phyloP scores from a whole-genome alignment of 2,797 vertebrate species.

The Leptoclinus maculatus region DNA sequence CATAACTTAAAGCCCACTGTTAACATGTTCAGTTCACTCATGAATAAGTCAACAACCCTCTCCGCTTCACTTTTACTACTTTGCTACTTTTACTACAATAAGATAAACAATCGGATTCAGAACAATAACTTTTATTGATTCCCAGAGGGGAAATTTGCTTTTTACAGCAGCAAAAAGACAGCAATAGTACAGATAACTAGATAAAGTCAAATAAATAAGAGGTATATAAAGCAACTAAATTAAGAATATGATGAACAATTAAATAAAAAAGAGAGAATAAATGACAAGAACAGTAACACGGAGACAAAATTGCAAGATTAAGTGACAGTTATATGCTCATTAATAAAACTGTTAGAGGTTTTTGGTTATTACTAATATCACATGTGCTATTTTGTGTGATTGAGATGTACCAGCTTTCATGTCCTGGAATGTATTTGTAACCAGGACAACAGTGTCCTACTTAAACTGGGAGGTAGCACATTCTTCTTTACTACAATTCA shows the following conservation, averaged over 20 bases:
- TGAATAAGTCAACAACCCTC: no score
- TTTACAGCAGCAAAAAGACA: not conserved
- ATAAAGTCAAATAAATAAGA: not conserved
- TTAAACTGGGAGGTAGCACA: not conserved
- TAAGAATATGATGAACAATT: not conserved
- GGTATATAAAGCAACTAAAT: not conserved
- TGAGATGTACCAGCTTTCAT: not conserved
- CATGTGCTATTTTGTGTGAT: not conserved
- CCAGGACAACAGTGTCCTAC: not conserved
- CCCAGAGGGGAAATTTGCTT: not conserved
- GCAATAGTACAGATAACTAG: not conserved
- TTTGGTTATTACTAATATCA: not conserved
- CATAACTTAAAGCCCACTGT: not conserved
- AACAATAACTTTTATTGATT: not conserved
- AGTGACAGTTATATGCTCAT: not conserved
- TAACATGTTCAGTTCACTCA: not conserved
- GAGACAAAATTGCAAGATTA: not conserved
- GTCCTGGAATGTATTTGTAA: slow-evolving; percentile 1
- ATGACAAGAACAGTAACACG: not conserved
- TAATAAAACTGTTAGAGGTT: not conserved
- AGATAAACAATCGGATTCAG: no score
- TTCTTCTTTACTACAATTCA: not conserved
- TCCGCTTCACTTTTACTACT: no score
- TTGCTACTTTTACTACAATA: no score
- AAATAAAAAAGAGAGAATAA: not conserved